A percentile compares a stretch with the other conserved stretches of the same genome.
Conservation (phyloP, 2,797 vertebrate species). For the Micropoecilia bifurca region DNA sequence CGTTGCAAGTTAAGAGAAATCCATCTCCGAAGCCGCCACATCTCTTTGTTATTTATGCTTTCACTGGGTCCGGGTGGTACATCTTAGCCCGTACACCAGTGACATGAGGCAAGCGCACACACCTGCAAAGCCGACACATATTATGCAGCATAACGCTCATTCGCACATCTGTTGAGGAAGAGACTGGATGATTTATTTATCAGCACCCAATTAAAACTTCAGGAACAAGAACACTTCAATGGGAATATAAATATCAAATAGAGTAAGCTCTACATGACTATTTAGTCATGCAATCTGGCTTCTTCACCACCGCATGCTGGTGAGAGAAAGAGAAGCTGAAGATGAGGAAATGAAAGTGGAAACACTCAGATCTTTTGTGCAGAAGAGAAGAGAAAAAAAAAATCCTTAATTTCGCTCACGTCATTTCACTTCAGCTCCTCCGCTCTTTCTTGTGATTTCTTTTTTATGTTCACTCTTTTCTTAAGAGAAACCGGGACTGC, state of each 20-base stretch:
- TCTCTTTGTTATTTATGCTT: constrained; percentile 63
- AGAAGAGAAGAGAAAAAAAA: constrained; percentile 63
- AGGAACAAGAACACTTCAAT: constrained; percentile 84
- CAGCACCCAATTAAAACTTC: constrained; percentile 85
- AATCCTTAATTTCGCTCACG: constrained; percentile 65
- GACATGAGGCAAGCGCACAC: constrained; percentile 70
- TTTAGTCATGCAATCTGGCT: constrained; percentile 83
- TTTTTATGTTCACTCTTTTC: constrained; percentile 55
- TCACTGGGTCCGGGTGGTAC: constrained; percentile 59
- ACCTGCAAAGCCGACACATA: constrained; percentile 73
- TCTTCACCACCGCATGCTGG: constrained; percentile 49
- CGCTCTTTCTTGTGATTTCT: constrained; percentile 73
- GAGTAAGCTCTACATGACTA: constrained; percentile 78
- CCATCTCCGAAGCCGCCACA: constrained; percentile 59
- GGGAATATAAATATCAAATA: constrained; percentile 85
- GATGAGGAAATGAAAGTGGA: constrained; percentile 76
- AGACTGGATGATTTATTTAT: constrained; percentile 83
- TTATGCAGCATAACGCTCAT: constrained; percentile 73
- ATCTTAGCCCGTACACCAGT: constrained; percentile 65
- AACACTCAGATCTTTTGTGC: constrained; percentile 78
- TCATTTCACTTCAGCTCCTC: constrained; percentile 60
- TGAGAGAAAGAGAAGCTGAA: constrained; percentile 64
- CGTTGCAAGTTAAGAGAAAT: constrained; percentile 57
- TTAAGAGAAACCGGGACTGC: constrained; percentile 46
- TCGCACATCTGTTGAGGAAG: constrained; percentile 84